Conservation (phyloP, 2,113 vertebrate genomes). For the Sylvietta virens region DNA sequence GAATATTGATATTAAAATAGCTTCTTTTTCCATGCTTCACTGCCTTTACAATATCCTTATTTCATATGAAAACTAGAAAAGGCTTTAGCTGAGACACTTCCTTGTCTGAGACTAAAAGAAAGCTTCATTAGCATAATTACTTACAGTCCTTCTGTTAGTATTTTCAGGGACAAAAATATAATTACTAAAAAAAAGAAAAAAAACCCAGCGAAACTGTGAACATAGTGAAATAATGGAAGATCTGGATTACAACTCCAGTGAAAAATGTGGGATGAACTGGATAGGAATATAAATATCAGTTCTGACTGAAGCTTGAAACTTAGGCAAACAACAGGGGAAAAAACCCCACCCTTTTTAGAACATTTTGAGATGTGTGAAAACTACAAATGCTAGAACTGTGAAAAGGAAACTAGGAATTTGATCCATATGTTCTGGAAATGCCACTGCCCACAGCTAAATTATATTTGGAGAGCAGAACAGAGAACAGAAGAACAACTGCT, state of each 20-base stretch:
- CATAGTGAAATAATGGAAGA: neutral
- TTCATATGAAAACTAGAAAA: neutral
- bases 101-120: neutral
- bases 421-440: slow-evolving; percentile 70
- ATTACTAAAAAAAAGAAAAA: neutral
- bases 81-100: neutral
- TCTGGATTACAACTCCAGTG: slow-evolving; percentile 22
- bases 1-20: neutral
- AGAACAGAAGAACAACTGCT: slow-evolving; percentile 49
- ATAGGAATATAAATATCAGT: slow-evolving; percentile 1
- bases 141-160: neutral
- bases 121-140: neutral
- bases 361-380: slow-evolving; percentile 66
- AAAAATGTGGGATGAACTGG: slow-evolving; percentile 9
- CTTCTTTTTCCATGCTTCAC: neutral
- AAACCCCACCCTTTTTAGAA: slow-evolving; percentile 36
- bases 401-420: slow-evolving; percentile 64
- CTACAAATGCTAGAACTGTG: slow-evolving; percentile 63
- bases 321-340: slow-evolving; percentile 12
- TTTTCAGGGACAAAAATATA: neutral
- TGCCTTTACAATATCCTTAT: neutral
- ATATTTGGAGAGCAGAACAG: slow-evolving; percentile 50
- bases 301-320: slow-evolving; percentile 33
- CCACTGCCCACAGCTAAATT: slow-evolving; percentile 58
- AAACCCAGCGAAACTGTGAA: neutral